A percentile compares a stretch with the other conserved stretches of the same genome.
Conservation (phyloP, 2,797 vertebrate genomes). For the Leuciscus waleckii region DNA sequence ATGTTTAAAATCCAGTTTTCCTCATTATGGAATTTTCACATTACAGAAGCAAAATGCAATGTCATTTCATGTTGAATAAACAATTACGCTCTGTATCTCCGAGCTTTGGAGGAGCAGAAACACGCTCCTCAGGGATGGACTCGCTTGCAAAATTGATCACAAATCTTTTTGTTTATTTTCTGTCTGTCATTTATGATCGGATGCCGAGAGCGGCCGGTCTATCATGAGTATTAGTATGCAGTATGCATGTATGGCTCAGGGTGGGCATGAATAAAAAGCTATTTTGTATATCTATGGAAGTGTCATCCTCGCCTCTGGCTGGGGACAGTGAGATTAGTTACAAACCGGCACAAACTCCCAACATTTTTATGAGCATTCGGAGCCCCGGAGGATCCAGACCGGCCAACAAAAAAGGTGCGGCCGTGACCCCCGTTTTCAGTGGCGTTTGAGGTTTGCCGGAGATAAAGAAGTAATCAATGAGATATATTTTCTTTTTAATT, state of each 20-base stretch:
- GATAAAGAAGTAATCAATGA: conserved; percentile 62
- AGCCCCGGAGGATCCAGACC: conserved; percentile 46
- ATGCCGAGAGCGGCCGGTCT: not conserved
- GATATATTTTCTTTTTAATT: conserved; percentile 57
- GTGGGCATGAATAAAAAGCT: conserved; percentile 31
- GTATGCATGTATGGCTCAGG: conserved; percentile 13
- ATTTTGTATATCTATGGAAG: conserved; percentile 49
- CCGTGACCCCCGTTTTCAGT: conserved; percentile 46
- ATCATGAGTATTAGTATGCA: conserved; percentile 41
- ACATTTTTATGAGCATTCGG: conserved; percentile 53
- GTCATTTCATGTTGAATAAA: conserved; percentile 1
- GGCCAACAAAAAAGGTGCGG: conserved; percentile 32
- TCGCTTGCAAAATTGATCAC: not conserved
- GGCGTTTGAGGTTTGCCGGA: conserved; percentile 44
- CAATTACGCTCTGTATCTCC: not conserved
- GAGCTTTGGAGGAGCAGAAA: not conserved
- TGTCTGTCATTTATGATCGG: conserved; percentile 13
- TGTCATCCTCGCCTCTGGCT: conserved; percentile 48
- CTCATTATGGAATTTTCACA: not conserved
- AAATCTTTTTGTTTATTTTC: conserved; percentile 22
- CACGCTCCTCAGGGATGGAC: not conserved
- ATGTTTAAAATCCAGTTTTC: not conserved
- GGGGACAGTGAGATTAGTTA: conserved; percentile 56
- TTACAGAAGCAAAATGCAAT: not conserved
- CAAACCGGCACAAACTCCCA: conserved; percentile 31